These are phyloP conservation scores for Nephrotoma guestfalica DNA, from an alignment of 2,888 invertebrate genomes.

Conservation along the genomic window DNA sequence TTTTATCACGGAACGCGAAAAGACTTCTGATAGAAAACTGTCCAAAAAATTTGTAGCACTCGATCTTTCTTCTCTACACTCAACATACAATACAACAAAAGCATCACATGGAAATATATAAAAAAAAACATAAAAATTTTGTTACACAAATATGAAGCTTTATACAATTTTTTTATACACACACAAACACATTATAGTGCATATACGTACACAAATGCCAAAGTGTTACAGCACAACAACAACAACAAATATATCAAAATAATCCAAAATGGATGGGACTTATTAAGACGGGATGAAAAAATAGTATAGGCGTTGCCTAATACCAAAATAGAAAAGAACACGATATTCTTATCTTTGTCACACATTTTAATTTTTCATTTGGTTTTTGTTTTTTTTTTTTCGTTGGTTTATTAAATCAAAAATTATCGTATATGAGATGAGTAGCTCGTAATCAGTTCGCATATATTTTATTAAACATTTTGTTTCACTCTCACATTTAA, in stretches of 20 bases:
- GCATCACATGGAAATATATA: neutral
- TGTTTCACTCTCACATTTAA: neutral
- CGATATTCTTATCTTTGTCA: neutral
- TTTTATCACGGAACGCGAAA: constrained; percentile 25
- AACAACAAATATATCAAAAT: neutral
- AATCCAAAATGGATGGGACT: neutral
- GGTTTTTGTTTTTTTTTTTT: neutral
- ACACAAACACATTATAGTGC: neutral
- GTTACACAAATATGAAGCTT: neutral
- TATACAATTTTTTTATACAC: neutral
- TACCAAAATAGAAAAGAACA: neutral
- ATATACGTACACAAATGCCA: neutral
- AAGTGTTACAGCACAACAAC: neutral
- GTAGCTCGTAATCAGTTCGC: neutral
- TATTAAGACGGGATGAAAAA: neutral
- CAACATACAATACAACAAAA: neutral
- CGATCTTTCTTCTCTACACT: constrained; percentile 7
- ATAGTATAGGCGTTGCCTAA: neutral
- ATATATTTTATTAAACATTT: neutral
- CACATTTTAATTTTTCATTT: neutral
- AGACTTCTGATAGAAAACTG: constrained; percentile 33
- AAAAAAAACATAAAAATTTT: neutral
- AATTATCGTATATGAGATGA: neutral
- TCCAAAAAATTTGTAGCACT: constrained; percentile 20
- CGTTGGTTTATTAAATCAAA: neutral